These are phyloP conservation scores for Zalophus californianus DNA, from an alignment of 2,797 vertebrate species.

Conservation along the genomic window DNA sequence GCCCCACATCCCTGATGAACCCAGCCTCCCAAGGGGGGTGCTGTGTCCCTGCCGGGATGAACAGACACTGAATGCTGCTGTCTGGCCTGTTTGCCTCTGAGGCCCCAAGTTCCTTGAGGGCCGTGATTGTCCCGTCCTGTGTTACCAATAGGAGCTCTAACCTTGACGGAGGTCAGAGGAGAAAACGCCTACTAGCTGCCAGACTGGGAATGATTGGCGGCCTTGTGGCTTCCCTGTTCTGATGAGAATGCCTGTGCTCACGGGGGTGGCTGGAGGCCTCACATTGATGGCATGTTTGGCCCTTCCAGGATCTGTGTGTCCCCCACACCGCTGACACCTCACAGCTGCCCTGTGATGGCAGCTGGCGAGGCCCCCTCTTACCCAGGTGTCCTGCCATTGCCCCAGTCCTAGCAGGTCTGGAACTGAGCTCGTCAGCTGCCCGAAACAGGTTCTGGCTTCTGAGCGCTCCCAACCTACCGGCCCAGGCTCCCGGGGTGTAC, in stretches of 20 bases:
- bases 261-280: neutral
- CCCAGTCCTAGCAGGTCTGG: neutral
- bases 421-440: slow-evolving; percentile 10
- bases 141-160: neutral
- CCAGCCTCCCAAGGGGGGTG: neutral
- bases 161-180: too few species aligned
- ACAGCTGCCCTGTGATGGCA: neutral
- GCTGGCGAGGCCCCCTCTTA: neutral
- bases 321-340: neutral
- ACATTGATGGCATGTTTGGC: neutral
- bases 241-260: neutral
- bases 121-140: neutral
- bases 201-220: neutral
- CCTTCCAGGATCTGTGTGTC: neutral
- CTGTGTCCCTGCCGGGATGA: neutral
- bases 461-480: neutral
- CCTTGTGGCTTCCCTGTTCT: neutral
- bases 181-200: neutral
- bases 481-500: neutral
- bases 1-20: neutral
- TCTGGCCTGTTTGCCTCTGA: neutral
- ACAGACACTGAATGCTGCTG: neutral
- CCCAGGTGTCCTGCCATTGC: neutral
- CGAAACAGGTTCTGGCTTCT: neutral
- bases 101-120: neutral